Percentiles rank a stretch among this genome's conserved stretches.
phyloP scores from a whole-genome alignment of 2,888 invertebrate genomes.

The Keiferia lycopersicella region DNA sequence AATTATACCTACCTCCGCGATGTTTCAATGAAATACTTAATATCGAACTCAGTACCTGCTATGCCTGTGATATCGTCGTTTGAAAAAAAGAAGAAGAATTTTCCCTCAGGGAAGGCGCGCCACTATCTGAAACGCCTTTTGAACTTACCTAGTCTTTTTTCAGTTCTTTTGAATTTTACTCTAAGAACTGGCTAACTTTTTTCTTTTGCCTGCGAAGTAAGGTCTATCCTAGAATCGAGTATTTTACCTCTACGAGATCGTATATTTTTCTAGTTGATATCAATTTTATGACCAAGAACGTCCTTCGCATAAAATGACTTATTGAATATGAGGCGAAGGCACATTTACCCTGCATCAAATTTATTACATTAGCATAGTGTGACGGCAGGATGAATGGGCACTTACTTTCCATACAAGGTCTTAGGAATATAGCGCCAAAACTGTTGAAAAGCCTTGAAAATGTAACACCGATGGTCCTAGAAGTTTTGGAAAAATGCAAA shows the following conservation, averaged over 20 bases:
- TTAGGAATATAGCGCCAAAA: too few relatives aligned
- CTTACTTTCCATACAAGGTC: not conserved
- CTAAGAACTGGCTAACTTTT: not conserved
- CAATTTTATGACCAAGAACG: slow-evolving; percentile 9
- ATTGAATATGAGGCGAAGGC: not conserved
- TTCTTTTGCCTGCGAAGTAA: not conserved
- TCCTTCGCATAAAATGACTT: slow-evolving; percentile 13
- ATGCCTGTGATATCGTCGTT: too few relatives aligned
- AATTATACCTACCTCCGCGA: too few relatives aligned
- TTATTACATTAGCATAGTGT: slow-evolving; percentile 6
- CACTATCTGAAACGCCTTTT: too few relatives aligned
- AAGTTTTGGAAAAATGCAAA: too few relatives aligned
- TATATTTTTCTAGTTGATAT: slow-evolving; percentile 6
- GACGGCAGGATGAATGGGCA: not conserved
- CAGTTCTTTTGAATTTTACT: not conserved
- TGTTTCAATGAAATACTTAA: too few relatives aligned
- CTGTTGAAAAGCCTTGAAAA: too few relatives aligned
- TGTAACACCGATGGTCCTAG: too few relatives aligned
- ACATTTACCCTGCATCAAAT: slow-evolving; percentile 1
- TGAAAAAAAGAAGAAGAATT: too few relatives aligned
- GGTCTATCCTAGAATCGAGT: not conserved
- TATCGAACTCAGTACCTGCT: too few relatives aligned
- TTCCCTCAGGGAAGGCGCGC: too few relatives aligned
- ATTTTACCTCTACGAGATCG: not conserved
- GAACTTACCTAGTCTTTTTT: not conserved